phyloP scores from a whole-genome alignment of 2,888 invertebrate species.

The Sarcophaga subvicina region DNA sequence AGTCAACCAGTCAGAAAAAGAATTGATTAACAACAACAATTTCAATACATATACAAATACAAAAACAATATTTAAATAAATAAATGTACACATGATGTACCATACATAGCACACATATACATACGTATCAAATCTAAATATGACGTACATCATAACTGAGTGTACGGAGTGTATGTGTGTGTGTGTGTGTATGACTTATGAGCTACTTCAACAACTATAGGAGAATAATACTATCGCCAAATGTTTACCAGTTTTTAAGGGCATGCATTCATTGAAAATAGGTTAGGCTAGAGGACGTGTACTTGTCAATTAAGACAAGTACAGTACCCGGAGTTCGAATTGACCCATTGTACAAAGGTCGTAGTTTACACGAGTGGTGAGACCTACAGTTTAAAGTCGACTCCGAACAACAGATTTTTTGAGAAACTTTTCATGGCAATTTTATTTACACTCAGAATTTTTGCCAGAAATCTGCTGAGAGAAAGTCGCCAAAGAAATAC shows the following conservation, averaged over 20 bases:
- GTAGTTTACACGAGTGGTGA: no score
- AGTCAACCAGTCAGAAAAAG: slow-evolving; percentile 15
- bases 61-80: background rate
- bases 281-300: no score
- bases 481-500: no score
- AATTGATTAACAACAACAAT: slow-evolving; percentile 58
- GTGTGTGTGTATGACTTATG: slow-evolving; percentile 34
- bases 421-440: no score
- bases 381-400: no score
- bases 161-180: no score
- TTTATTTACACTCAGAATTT: no score
- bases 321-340: no score
- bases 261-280: background rate
- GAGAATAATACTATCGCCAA: background rate
- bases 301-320: no score
- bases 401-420: no score
- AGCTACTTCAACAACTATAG: slow-evolving; percentile 33
- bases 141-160: background rate
- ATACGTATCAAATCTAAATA: background rate
- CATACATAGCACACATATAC: background rate
- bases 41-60: slow-evolving; percentile 44
- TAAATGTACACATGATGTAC: background rate
- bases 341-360: no score
- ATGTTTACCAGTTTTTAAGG: background rate
- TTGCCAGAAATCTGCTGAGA: no score